Conservation (phyloP, 2,888 invertebrate genomes). For the Apotomis turbidana region DNA sequence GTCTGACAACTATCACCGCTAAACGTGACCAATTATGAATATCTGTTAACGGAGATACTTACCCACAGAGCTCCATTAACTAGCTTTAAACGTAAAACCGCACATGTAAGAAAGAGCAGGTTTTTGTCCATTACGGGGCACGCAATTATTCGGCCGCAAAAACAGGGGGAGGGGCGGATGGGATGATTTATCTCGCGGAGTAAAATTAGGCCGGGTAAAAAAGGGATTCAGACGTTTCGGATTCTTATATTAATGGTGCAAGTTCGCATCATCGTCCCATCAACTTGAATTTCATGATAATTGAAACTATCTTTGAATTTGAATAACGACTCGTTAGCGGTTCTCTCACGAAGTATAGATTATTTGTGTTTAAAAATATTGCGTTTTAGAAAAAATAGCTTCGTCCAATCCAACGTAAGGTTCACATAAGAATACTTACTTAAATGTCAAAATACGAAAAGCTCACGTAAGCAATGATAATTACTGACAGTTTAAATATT, state of each 20-base stretch:
- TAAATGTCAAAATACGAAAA: no score
- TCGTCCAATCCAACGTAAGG: no score
- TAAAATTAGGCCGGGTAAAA: conserved; percentile 34
- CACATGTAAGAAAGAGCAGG: conserved; percentile 17
- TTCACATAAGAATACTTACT: no score
- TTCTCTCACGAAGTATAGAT: no score
- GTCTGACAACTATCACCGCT: no score
- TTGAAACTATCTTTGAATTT: neutral
- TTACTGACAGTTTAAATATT: no score
- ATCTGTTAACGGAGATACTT: neutral
- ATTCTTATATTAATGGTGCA: conserved; percentile 25
- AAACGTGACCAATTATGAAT: neutral
- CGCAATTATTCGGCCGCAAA: conserved; percentile 33
- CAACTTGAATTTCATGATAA: neutral
- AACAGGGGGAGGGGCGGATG: conserved; percentile 30
- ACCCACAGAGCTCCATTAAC: conserved; percentile 11
- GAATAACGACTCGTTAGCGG: no score
- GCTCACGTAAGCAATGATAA: no score
- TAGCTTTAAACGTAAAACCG: conserved; percentile 14
- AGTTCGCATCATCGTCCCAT: conserved; percentile 7
- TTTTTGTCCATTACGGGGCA: conserved; percentile 36
- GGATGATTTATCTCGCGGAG: conserved; percentile 28
- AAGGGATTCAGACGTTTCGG: conserved; percentile 30
- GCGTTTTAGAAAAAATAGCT: no score
- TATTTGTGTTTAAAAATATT: no score